Percentiles rank a stretch among this genome's conserved stretches.
These are phyloP conservation scores for Nycteola revayana DNA, from an alignment of 2,888 invertebrate genomes.

Conservation along the genomic window DNA sequence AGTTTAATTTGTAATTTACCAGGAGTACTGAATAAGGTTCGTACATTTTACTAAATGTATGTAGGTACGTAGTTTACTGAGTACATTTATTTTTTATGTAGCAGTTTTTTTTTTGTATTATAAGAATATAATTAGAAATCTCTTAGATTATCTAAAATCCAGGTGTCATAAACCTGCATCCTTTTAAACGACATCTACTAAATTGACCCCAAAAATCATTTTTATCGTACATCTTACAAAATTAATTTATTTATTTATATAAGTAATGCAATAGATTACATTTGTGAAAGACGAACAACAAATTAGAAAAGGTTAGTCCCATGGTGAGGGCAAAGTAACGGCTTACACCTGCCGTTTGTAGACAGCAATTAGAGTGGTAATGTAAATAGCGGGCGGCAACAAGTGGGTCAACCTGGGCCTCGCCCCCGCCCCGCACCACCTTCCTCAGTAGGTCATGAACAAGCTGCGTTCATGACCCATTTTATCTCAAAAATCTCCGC, in stretches of 20 bases:
- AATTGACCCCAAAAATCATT: too few relatives aligned
- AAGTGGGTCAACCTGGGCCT: slow-evolving; percentile 74
- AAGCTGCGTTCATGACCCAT: slow-evolving; percentile 72
- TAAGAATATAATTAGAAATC: not conserved
- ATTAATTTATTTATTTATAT: slow-evolving; percentile 15
- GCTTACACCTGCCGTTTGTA: slow-evolving; percentile 50
- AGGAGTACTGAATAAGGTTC: too few relatives aligned
- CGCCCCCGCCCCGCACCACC: slow-evolving; percentile 27
- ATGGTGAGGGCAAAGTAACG: slow-evolving; percentile 48
- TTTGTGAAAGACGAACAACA: slow-evolving; percentile 37
- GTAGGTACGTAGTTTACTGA: too few relatives aligned
- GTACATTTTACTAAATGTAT: too few relatives aligned
- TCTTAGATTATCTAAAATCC: not conserved
- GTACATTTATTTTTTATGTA: too few relatives aligned
- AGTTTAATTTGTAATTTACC: too few relatives aligned
- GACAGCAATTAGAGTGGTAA: slow-evolving; percentile 62
- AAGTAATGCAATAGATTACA: slow-evolving; percentile 30
- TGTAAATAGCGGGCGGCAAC: slow-evolving; percentile 75
- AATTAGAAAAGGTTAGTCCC: slow-evolving; percentile 48
- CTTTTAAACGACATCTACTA: too few relatives aligned
- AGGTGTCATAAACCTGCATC: too few relatives aligned
- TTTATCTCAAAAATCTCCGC: slow-evolving; percentile 63
- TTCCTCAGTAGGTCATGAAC: slow-evolving; percentile 67
- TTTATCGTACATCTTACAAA: too few relatives aligned
- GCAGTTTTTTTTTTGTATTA: not conserved